These are phyloP conservation scores for Centrocercus urophasianus DNA, from an alignment of 2,113 vertebrate genomes.

Conservation along the genomic window DNA sequence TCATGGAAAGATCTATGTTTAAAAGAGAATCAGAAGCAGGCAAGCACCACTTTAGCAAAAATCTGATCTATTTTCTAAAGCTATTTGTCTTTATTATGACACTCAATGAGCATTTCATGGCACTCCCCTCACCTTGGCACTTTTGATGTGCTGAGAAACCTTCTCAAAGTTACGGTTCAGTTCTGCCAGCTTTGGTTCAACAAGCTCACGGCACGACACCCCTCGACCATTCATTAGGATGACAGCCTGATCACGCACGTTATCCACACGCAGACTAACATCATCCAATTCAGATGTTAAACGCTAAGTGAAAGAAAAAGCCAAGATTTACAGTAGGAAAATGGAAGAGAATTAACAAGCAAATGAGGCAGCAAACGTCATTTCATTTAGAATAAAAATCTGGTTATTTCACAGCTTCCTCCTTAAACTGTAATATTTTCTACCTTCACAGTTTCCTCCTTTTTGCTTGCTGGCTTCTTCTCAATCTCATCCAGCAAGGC, in stretches of 20 bases:
- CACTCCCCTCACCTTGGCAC: conserved; percentile 82
- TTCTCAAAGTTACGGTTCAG: conserved; percentile 95
- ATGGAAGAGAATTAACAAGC: not conserved
- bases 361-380: not conserved
- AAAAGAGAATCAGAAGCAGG: not conserved
- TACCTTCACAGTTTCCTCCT: conserved; percentile 91
- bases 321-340: not conserved
- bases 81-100: not conserved
- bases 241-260: conserved; percentile 88
- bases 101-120: not conserved
- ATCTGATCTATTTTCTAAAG: not conserved
- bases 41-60: not conserved
- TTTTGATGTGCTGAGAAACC: conserved; percentile 93
- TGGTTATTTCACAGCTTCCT: not conserved
- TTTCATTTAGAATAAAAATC: not conserved
- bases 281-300: conserved; percentile 88
- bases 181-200: conserved; percentile 92
- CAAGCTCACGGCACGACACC: conserved; percentile 85
- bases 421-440: not conserved
- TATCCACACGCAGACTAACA: conserved; percentile 87
- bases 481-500: conserved; percentile 94
- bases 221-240: conserved; percentile 91
- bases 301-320: conserved; percentile 74
- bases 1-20: not conserved
- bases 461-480: conserved; percentile 85